Evolutionary conservation across 2,797 vertebrate species (phyloP).

Genomic region (Pristis pectinata): DNA sequence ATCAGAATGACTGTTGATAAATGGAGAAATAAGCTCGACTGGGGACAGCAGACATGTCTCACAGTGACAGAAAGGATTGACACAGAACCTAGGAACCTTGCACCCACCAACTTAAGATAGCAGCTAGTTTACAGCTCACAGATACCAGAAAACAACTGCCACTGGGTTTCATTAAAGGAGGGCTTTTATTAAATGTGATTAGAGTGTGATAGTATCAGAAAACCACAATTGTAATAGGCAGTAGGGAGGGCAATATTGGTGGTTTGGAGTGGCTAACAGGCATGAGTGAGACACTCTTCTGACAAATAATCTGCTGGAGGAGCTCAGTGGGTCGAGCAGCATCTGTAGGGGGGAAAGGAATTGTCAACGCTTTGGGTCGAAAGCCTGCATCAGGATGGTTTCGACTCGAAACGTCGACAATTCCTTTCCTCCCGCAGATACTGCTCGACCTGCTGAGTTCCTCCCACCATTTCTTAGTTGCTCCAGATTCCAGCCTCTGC

Average conservation of each 20-base stretch:
- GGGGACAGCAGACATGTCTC: not conserved
- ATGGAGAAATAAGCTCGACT: not conserved
- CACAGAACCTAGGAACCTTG: not conserved
- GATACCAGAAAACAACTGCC: not conserved
- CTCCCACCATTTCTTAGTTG: too few relatives aligned
- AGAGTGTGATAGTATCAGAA: not conserved
- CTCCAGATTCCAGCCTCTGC: not conserved
- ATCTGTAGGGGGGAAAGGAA: too few relatives aligned
- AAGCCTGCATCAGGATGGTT: too few relatives aligned
- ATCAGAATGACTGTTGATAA: slow-evolving; percentile 15
- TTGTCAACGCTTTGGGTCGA: too few relatives aligned
- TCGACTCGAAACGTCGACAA: too few relatives aligned
- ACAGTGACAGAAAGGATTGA: not conserved
- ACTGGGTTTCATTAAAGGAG: not conserved
- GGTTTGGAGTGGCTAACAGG: not conserved
- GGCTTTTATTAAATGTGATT: not conserved
- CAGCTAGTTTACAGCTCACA: not conserved
- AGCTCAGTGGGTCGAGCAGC: too few relatives aligned
- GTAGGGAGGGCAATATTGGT: not conserved
- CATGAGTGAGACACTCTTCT: not conserved
- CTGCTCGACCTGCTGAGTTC: too few relatives aligned
- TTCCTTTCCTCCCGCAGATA: too few relatives aligned
- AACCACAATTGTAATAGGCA: not conserved
- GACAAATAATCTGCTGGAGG: too few relatives aligned
- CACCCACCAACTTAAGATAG: not conserved